Evolutionary conservation across 2,797 vertebrate species (phyloP).

Genomic region (Hippocampus kuda): DNA sequence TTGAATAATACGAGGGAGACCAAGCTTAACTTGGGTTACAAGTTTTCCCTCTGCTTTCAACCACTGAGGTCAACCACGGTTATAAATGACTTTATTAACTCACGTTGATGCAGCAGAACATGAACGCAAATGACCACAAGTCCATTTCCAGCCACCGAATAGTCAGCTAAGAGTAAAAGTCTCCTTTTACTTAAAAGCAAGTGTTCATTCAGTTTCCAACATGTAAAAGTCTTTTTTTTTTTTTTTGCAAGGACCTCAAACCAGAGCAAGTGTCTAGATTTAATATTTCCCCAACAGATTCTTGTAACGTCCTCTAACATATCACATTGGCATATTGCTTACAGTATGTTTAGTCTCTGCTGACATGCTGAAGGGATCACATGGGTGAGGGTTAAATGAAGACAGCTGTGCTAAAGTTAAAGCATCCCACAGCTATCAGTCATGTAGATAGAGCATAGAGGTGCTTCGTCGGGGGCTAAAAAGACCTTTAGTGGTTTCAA

Average conservation of each 20-base stretch:
- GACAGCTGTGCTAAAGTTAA: conserved; percentile 42
- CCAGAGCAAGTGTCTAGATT: background rate
- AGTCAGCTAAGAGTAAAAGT: conserved; percentile 43
- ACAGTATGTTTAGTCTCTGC: conserved; percentile 51
- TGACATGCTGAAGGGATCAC: conserved; percentile 42
- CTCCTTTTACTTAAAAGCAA: conserved; percentile 24
- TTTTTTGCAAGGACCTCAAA: conserved; percentile 1
- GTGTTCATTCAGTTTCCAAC: background rate
- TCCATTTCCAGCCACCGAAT: conserved; percentile 47
- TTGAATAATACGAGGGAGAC: conserved; percentile 8
- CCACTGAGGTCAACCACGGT: conserved; percentile 28
- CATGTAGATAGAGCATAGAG: conserved; percentile 23
- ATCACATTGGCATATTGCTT: conserved; percentile 15
- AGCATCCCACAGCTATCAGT: conserved; percentile 44
- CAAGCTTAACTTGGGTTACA: conserved; percentile 10
- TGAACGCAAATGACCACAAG: conserved; percentile 44
- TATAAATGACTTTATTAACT: conserved; percentile 44
- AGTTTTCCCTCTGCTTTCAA: conserved; percentile 19
- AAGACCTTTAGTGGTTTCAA: conserved; percentile 22
- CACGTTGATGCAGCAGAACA: conserved; percentile 32
- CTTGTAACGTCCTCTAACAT: conserved; percentile 17
- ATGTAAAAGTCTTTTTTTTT: background rate
- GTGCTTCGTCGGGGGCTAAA: conserved; percentile 25
- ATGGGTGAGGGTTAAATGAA: conserved; percentile 45
- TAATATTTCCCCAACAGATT: conserved; percentile 10